A percentile compares a stretch with the other conserved stretches of the same genome.
phyloP scores from a whole-genome alignment of 2,888 invertebrate genomes.

The Prenolepis imparis region DNA sequence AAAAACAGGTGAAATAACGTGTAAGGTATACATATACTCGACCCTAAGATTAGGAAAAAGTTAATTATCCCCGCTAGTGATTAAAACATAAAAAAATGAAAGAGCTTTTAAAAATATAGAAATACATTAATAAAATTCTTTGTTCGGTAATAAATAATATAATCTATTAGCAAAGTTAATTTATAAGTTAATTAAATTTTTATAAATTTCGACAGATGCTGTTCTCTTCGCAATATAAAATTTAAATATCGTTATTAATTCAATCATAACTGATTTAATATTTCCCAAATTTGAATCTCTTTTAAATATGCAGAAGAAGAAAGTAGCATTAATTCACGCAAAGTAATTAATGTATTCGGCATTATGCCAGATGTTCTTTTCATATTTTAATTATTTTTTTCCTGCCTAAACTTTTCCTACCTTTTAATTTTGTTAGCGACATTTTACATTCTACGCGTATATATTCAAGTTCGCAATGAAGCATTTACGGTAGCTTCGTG shows the following conservation, averaged over 20 bases:
- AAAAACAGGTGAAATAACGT: too few relatives aligned
- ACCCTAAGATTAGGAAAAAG: too few relatives aligned
- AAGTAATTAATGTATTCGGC: conserved; percentile 24
- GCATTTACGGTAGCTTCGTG: conserved; percentile 28
- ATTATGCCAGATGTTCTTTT: not conserved
- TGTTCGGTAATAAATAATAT: too few relatives aligned
- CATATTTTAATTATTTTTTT: conserved; percentile 16
- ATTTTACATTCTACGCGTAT: conserved; percentile 31
- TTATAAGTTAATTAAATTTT: not conserved
- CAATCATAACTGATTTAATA: not conserved
- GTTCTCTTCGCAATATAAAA: not conserved
- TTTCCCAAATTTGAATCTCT: not conserved
- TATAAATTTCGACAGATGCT: not conserved
- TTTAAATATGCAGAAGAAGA: not conserved
- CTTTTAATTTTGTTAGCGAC: conserved; percentile 25
- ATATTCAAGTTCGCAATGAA: conserved; percentile 31
- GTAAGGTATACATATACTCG: too few relatives aligned
- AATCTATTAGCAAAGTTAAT: conserved; percentile 9
- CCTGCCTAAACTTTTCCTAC: not conserved
- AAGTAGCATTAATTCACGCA: not conserved
- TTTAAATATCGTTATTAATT: conserved; percentile 5
- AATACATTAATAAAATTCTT: too few relatives aligned
- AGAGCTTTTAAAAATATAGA: too few relatives aligned
- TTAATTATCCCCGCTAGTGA: too few relatives aligned
- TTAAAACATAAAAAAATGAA: too few relatives aligned